Base-by-base conservation (phyloP, 2,113 vertebrate genomes). In the Sinocyclocheilus anshuiensis region DNA sequence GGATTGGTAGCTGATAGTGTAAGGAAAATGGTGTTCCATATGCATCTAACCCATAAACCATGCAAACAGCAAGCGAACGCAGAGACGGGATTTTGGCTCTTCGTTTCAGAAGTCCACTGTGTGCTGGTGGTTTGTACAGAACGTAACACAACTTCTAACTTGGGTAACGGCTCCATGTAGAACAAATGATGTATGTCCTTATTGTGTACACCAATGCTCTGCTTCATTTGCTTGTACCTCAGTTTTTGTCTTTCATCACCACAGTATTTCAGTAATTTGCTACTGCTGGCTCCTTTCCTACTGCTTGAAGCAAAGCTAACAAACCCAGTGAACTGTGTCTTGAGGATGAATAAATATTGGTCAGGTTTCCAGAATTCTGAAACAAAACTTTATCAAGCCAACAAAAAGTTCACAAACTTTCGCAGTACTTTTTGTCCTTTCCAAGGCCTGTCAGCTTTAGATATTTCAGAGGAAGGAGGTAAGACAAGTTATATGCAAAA, bases 351-450 rank as follows among this genome's bases (percentile, higher is more conserved):
- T 61, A 61, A 79, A 59, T 61, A 39, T 79, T 61, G 55, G 77
- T 79, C 55, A 39, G 33, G 55, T 61, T 79, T 79, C 77, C 77
- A 79, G 55, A 79, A 61, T n/a, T 79, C 20, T 79, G 33, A 79
- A 59, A 61, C 77, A 79, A 36, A 79, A 39, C 77, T 79, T 79
- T 61, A 79, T 79, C 55, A 79, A 79, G 77, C 53, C 77, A 61
- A 79, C 20, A 39, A 42, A 39, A 79, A 79, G 77, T 79, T 79
- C 55, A 79, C 53, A 79, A 22, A 42, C 55, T 79, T 79, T 79
- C 3, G 1, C 55, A 61, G 77, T 61, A 79, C 77, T 61, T 61
- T 39, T 61, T 61, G 55, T 61, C 55, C 22, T 79, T 79, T 79
- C 77, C 77, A 79, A 79, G 39, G 20, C 4, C 29, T 79, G 53